Evolutionary conservation across 2,113 vertebrate species (phyloP).

Genomic region (Dolichotis patagonum): DNA sequence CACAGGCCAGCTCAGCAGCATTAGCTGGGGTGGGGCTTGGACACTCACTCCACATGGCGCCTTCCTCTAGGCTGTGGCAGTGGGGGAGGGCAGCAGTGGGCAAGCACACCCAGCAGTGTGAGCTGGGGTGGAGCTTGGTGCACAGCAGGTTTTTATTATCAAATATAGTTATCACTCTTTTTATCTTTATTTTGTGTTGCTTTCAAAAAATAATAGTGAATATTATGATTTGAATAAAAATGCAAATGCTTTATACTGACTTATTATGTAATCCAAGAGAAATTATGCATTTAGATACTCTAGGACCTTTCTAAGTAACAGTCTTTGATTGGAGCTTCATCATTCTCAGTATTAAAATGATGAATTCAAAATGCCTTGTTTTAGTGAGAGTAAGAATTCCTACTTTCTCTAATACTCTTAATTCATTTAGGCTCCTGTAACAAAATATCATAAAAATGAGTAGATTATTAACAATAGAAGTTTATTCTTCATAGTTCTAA

Average conservation of each 20-base stretch:
- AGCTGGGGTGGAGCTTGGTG: no score
- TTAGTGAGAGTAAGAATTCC: neutral
- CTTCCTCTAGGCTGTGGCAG: no score
- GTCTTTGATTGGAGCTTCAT: slow-evolving; percentile 3
- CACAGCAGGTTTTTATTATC: neutral
- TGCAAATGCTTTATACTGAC: neutral
- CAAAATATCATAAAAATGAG: neutral
- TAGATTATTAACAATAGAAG: neutral
- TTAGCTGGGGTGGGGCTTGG: no score
- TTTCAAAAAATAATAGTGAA: neutral
- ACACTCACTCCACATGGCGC: no score
- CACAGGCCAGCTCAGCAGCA: no score
- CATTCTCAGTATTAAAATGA: slow-evolving; percentile 5
- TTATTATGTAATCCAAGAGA: neutral
- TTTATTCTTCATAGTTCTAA: neutral
- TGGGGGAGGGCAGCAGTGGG: no score
- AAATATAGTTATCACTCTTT: neutral
- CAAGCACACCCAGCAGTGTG: no score
- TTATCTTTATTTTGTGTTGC: neutral
- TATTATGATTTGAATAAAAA: neutral
- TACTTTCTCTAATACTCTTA: neutral
- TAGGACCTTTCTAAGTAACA: neutral
- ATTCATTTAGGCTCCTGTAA: neutral
- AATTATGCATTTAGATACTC: neutral
- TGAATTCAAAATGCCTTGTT: neutral